A percentile compares a stretch with the other conserved stretches of the same genome.
Conservation (phyloP, 2,888 invertebrate genomes). For the Drosophila koepferae region DNA sequence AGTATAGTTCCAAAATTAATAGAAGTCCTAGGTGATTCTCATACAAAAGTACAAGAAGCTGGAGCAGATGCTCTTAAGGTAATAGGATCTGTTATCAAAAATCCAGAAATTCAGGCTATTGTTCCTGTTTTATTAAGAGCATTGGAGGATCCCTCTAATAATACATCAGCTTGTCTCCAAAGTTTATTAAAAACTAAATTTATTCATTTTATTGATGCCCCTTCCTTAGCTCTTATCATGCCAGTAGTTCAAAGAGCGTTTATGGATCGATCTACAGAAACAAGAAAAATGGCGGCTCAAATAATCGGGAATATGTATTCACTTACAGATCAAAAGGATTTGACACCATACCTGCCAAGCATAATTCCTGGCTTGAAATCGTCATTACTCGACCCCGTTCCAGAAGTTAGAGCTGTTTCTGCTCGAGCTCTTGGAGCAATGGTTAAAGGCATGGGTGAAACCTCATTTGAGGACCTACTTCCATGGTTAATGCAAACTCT, state of each 20-base stretch:
- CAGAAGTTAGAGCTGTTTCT: constrained; percentile 98
- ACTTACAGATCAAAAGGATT: constrained; percentile 98
- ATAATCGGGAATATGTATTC: constrained; percentile 99
- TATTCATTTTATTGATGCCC: constrained; percentile 99
- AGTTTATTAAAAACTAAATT: constrained; percentile 97
- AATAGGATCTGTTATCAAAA: constrained; percentile 98
- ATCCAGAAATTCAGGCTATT: constrained; percentile 98
- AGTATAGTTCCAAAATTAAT: constrained; percentile 99
- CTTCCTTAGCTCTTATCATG: constrained; percentile 99
- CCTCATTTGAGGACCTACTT: constrained; percentile 96
- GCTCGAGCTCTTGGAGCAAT: constrained; percentile 98
- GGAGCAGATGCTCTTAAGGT: constrained; percentile 97
- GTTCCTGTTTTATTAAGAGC: constrained; percentile 95
- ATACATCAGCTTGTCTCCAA: constrained; percentile 96
- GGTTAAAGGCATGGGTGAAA: constrained; percentile 98
- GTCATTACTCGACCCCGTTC: constrained; percentile 98
- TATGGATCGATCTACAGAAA: constrained; percentile 98
- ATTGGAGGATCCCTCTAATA: constrained; percentile 97
- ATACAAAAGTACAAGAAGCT: constrained; percentile 98
- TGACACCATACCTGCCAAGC: constrained; percentile 97
- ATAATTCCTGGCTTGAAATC: constrained; percentile 98
- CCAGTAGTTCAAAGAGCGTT: constrained; percentile 99
- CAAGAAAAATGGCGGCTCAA: constrained; percentile 99
- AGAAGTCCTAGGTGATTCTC: constrained; percentile 98
- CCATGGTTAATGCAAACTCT: constrained; percentile 99